These are phyloP conservation scores for Agonopterix heracliana DNA, from an alignment of 2,888 invertebrate species.

Conservation along the genomic window DNA sequence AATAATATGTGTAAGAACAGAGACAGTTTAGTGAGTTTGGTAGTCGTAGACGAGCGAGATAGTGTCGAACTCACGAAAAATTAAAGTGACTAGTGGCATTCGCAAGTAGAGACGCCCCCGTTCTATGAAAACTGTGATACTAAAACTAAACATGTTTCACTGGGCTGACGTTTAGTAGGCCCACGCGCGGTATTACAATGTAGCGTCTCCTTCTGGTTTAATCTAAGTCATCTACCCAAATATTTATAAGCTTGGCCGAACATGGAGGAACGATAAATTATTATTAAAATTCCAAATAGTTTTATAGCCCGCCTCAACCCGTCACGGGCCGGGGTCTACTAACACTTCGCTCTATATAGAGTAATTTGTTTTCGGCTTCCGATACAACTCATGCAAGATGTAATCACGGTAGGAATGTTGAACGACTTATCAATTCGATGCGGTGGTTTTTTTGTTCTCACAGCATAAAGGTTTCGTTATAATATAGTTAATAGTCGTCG, in stretches of 20 bases:
- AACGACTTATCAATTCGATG: constrained; percentile 54
- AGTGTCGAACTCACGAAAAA: too few species aligned
- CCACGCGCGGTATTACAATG: too few species aligned
- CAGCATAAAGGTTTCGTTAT: constrained; percentile 20
- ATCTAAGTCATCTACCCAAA: background rate
- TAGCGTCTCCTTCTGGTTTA: too few species aligned
- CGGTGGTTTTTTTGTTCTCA: constrained; percentile 34
- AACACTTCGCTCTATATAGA: constrained; percentile 29
- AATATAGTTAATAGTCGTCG: constrained; percentile 20
- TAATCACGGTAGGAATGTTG: constrained; percentile 50
- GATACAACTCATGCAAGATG: constrained; percentile 37
- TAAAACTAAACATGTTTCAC: too few species aligned
- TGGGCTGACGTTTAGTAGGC: too few species aligned
- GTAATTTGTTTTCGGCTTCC: constrained; percentile 58
- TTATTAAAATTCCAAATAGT: constrained; percentile 30
- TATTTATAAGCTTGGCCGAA: background rate
- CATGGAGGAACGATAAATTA: constrained; percentile 17
- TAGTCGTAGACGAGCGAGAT: too few species aligned
- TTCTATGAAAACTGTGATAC: too few species aligned
- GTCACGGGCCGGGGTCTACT: constrained; percentile 25
- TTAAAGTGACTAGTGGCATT: too few species aligned
- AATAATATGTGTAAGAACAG: too few species aligned
- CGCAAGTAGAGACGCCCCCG: too few species aligned
- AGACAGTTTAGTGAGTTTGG: too few species aligned
- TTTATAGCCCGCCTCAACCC: constrained; percentile 25